These are phyloP conservation scores for Pocillopora meandrina DNA, from an alignment of 92 coral and sea anemone genomes.

Conservation along the genomic window DNA sequence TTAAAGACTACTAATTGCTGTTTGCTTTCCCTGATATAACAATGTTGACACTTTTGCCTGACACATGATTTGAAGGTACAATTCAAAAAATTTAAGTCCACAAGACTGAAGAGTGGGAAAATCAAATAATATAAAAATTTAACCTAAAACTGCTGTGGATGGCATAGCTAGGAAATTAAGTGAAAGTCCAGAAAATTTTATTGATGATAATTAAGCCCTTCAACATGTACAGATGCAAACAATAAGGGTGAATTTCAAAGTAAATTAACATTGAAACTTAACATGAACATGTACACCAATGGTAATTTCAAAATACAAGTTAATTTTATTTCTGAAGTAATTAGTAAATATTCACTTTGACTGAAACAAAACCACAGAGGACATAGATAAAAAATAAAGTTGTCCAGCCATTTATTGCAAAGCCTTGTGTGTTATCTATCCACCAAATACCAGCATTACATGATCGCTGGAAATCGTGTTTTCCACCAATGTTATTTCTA, in stretches of 20 bases:
- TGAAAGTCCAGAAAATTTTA: neutral
- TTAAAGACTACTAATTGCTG: neutral
- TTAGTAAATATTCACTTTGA: neutral
- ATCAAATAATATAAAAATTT: neutral
- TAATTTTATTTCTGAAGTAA: neutral
- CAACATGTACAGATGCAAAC: constrained; percentile 4
- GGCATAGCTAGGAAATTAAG: neutral
- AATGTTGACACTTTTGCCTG: too few relatives aligned
- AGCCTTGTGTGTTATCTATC: constrained; percentile 2
- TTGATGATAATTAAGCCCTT: neutral
- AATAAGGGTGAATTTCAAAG: constrained; percentile 3
- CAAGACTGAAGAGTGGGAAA: neutral
- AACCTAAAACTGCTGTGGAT: neutral
- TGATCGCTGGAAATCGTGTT: constrained; percentile 33
- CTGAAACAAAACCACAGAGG: neutral
- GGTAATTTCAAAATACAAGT: neutral
- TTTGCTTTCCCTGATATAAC: constrained; percentile 6
- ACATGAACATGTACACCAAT: neutral
- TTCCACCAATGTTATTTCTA: constrained; percentile 34
- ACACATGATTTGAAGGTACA: neutral
- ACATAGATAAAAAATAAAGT: neutral
- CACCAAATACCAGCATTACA: constrained; percentile 32
- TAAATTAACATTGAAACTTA: constrained; percentile 12
- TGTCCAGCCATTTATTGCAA: neutral
- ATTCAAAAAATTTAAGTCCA: neutral